Percentiles rank a stretch among this genome's conserved stretches.
phyloP scores from a whole-genome alignment of 2,113 vertebrate species.

The Etheostoma spectabile region DNA sequence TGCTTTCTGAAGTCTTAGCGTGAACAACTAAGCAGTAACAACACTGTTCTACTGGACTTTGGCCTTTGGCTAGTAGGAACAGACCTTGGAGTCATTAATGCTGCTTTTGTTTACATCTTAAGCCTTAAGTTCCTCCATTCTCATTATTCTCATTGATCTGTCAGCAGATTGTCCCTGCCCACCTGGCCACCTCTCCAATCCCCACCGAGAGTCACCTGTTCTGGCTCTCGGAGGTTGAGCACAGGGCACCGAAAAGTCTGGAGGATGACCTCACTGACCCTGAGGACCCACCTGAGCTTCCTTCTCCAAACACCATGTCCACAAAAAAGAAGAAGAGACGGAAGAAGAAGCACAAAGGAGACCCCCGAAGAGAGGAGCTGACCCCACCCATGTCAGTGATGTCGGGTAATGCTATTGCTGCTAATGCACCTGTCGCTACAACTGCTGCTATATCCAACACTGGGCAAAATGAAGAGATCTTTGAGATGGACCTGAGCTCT shows the following conservation, averaged over 20 bases:
- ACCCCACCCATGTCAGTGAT: conserved; percentile 75
- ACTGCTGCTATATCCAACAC: conserved; percentile 56
- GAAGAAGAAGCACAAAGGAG: conserved; percentile 93
- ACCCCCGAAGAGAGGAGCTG: conserved; percentile 92
- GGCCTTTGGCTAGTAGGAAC: background rate
- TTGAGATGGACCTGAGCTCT: conserved; percentile 93
- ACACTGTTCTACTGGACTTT: background rate
- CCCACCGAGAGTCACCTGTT: conserved; percentile 94
- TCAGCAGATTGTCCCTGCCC: conserved; percentile 92
- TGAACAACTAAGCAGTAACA: conserved; percentile 13
- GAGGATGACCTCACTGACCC: conserved; percentile 80
- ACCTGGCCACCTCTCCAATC: conserved; percentile 96
- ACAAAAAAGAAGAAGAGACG: conserved; percentile 95
- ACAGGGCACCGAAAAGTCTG: conserved; percentile 72
- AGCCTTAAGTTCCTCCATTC: background rate
- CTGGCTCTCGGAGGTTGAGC: conserved; percentile 84
- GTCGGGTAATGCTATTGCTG: conserved; percentile 55
- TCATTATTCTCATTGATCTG: background rate
- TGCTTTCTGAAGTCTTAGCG: background rate
- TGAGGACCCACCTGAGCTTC: conserved; percentile 82
- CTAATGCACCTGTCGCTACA: conserved; percentile 42
- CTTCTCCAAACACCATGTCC: conserved; percentile 75
- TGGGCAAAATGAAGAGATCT: conserved; percentile 86
- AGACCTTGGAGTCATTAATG: conserved; percentile 11
- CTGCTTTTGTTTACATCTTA: background rate